Evolutionary conservation across 2,797 vertebrate genomes (phyloP).

Genomic region (Apodemus agrarius): DNA sequence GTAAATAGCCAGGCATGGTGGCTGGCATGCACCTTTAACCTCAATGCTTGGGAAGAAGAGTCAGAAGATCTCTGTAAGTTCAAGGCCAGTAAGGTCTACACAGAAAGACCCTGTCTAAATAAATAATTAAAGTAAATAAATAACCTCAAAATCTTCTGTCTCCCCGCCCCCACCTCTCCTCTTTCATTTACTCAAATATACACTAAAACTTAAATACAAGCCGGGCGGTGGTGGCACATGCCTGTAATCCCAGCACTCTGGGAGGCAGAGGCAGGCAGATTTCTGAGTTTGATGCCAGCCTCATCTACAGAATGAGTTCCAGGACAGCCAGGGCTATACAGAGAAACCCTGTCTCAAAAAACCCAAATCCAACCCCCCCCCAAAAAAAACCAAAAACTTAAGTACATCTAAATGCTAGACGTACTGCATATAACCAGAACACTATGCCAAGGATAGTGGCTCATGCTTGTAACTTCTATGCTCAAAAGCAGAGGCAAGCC

Average conservation of each 20-base stretch:
- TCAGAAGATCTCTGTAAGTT: neutral
- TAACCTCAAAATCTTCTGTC: neutral
- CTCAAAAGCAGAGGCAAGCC: neutral
- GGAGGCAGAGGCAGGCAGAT: too few relatives aligned
- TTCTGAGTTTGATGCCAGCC: too few relatives aligned
- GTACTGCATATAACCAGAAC: neutral
- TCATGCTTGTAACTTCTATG: neutral
- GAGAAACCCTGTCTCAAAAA: too few relatives aligned
- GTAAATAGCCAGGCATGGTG: neutral
- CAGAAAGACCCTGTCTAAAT: neutral
- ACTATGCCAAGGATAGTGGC: neutral
- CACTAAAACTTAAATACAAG: conserved; percentile 7
- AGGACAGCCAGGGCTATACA: too few relatives aligned
- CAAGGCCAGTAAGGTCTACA: neutral
- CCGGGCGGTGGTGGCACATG: too few relatives aligned
- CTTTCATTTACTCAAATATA: neutral
- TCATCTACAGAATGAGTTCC: too few relatives aligned
- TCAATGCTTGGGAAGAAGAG: neutral
- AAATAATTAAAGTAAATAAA: neutral
- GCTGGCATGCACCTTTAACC: neutral
- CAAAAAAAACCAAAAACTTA: neutral
- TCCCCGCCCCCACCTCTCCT: neutral
- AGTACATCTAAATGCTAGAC: conserved; percentile 3
- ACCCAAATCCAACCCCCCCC: too few relatives aligned
- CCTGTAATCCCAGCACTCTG: too few relatives aligned